Conservation (phyloP, 2,888 invertebrate species). For the Autographa gamma region DNA sequence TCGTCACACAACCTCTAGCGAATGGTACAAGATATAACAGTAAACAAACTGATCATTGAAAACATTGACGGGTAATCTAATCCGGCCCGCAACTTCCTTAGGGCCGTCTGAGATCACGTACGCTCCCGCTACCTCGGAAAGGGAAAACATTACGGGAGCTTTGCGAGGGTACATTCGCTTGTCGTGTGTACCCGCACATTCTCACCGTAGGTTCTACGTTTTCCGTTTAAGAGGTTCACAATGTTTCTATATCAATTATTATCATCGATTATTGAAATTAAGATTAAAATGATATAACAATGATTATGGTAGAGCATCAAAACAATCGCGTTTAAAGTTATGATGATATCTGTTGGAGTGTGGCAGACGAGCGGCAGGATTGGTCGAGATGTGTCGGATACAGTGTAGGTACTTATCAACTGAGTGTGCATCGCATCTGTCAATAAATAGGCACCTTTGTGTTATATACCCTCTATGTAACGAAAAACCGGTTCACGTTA, state of each 20-base stretch:
- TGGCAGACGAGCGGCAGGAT: constrained; percentile 72
- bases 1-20: constrained; percentile 78
- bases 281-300: constrained; percentile 47
- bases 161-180: constrained; percentile 80
- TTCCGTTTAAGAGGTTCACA: constrained; percentile 80
- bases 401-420: constrained; percentile 59
- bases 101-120: constrained; percentile 78
- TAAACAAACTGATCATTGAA: constrained; percentile 73
- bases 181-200: constrained; percentile 80
- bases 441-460: constrained; percentile 61
- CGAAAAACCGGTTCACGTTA: constrained; percentile 48
- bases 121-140: constrained; percentile 70
- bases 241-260: constrained; percentile 73
- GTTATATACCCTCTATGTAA: constrained; percentile 57
- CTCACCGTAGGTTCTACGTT: constrained; percentile 74
- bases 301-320: constrained; percentile 44
- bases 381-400: constrained; percentile 57
- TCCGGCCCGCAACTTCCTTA: constrained; percentile 86
- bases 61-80: constrained; percentile 78
- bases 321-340: constrained; percentile 46
- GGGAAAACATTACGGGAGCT: constrained; percentile 80
- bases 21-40: constrained; percentile 78
- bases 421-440: constrained; percentile 59
- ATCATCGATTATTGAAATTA: constrained; percentile 50
- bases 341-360: constrained; percentile 58